Conservation (phyloP, 2,888 invertebrate species). For the Tholera decimalis region DNA sequence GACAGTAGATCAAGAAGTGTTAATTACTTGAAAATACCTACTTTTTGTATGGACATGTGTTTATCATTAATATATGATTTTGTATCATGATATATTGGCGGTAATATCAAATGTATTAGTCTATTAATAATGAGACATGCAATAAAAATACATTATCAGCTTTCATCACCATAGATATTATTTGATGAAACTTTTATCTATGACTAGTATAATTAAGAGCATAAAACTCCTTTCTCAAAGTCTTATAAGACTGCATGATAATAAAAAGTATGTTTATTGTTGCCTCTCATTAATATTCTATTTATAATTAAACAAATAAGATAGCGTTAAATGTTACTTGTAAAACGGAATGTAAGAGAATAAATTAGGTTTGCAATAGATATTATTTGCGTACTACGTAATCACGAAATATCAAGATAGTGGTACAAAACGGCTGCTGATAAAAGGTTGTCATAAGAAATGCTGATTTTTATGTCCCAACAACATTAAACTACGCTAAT, state of each 20-base stretch:
- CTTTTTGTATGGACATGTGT: background rate
- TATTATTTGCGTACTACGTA: conserved; percentile 30
- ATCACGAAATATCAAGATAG: conserved; percentile 23
- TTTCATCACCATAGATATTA: background rate
- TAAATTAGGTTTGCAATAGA: conserved; percentile 12
- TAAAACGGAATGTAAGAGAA: conserved; percentile 19
- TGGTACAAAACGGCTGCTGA: background rate
- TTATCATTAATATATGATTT: conserved; percentile 1
- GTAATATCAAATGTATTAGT: background rate
- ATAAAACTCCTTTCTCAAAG: background rate
- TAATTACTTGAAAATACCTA: background rate
- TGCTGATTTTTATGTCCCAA: conserved; percentile 8
- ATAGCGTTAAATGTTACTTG: conserved; percentile 7
- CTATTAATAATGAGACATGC: background rate
- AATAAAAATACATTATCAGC: background rate
- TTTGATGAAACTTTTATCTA: conserved; percentile 13
- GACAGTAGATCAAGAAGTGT: background rate
- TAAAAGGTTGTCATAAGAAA: conserved; percentile 5
- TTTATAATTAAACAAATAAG: conserved; percentile 32
- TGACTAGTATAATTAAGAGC: background rate
- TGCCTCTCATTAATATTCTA: conserved; percentile 8
- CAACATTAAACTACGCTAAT: conserved; percentile 12
- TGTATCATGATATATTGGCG: background rate
- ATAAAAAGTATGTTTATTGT: background rate
- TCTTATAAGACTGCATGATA: background rate